Percentiles rank a stretch among this genome's conserved stretches.
phyloP scores from a whole-genome alignment of 1,140 invertebrate species.

The Anastrepha obliqua region DNA sequence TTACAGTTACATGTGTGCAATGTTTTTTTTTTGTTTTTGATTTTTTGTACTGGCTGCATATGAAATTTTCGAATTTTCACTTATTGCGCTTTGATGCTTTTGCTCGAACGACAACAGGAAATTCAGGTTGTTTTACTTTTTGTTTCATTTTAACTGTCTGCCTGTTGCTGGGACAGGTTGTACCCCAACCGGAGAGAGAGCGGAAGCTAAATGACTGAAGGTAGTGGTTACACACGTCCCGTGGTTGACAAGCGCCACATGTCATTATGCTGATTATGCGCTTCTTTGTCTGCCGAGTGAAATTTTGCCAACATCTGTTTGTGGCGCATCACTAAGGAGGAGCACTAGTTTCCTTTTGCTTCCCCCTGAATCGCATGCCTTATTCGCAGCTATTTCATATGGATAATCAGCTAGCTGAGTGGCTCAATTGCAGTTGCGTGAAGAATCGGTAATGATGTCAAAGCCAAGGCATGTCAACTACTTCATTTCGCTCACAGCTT shows the following conservation, averaged over 20 bases:
- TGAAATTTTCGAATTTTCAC: slow-evolving; percentile 54
- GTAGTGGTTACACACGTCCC: neutral
- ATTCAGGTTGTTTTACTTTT: neutral
- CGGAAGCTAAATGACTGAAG: neutral
- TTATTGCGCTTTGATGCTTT: slow-evolving; percentile 42
- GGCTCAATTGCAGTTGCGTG: slow-evolving; percentile 49
- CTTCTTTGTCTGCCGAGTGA: neutral
- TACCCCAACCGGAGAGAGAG: neutral
- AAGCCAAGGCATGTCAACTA: slow-evolving; percentile 14
- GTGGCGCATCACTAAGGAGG: neutral
- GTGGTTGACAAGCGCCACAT: slow-evolving; percentile 38
- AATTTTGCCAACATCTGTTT: neutral
- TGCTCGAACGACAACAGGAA: slow-evolving; percentile 1
- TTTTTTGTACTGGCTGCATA: neutral
- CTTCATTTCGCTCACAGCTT: neutral
- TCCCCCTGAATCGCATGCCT: neutral
- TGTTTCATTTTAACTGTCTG: neutral
- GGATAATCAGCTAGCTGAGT: slow-evolving; percentile 37
- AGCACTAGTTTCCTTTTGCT: neutral
- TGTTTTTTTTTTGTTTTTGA: neutral
- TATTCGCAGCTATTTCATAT: neutral
- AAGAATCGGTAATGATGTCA: slow-evolving; percentile 47
- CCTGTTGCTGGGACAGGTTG: slow-evolving; percentile 9
- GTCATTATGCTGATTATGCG: slow-evolving; percentile 42
- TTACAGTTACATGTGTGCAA: neutral